These are phyloP conservation scores for Teleopsis dalmanni DNA, from an alignment of 1,140 invertebrate genomes.

Conservation along the genomic window DNA sequence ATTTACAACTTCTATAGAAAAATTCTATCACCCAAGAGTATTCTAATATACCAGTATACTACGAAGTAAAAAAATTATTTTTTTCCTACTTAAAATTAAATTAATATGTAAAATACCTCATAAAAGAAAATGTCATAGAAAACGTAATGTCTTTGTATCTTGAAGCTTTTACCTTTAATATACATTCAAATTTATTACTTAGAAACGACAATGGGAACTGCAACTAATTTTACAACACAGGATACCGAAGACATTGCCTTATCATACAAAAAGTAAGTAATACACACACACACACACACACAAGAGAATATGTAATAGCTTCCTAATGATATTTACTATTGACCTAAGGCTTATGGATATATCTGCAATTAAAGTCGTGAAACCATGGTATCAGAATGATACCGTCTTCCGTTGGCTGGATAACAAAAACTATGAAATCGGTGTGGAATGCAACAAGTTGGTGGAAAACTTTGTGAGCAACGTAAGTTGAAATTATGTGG, in stretches of 20 bases:
- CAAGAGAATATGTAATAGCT: too few species aligned
- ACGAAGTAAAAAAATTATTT: too few species aligned
- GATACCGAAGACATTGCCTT: constrained; percentile 32
- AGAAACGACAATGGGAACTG: constrained; percentile 38
- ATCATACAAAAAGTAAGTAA: constrained; percentile 34
- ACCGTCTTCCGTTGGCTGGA: constrained; percentile 25
- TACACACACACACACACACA: too few species aligned
- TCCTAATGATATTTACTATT: too few species aligned
- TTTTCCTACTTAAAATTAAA: too few species aligned
- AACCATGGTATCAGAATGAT: constrained; percentile 36
- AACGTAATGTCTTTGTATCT: too few species aligned
- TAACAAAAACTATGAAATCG: constrained; percentile 24
- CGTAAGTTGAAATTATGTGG: constrained; percentile 3
- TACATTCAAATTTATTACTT: neutral
- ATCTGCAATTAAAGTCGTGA: constrained; percentile 31
- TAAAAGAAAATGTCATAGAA: too few species aligned
- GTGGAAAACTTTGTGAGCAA: constrained; percentile 27
- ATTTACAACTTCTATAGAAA: too few species aligned
- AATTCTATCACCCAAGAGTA: too few species aligned
- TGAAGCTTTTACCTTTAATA: neutral
- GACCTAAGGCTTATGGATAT: too few species aligned
- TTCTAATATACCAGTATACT: too few species aligned
- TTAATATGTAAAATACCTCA: too few species aligned
- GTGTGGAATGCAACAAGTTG: constrained; percentile 22
- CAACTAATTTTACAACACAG: constrained; percentile 28